phyloP scores from a whole-genome alignment of 1,140 invertebrate genomes.

The Magallana angulata region DNA sequence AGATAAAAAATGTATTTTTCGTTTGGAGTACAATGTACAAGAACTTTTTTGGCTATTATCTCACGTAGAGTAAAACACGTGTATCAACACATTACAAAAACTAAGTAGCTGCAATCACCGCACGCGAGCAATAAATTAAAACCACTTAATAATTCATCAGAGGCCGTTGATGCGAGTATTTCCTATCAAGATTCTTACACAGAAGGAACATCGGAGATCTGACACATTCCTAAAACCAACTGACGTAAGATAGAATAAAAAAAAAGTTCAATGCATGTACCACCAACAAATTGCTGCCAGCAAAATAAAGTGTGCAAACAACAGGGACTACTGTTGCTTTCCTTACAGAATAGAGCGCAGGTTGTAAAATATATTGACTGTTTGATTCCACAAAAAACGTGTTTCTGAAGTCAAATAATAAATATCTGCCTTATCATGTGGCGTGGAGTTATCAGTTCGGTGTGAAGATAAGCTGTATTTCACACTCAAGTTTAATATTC shows the following conservation, averaged over 20 bases:
- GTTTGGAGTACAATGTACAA: no score
- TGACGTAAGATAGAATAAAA: background rate
- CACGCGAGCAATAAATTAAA: conserved; percentile 13
- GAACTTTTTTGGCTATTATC: background rate
- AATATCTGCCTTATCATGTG: background rate
- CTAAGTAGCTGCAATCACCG: background rate
- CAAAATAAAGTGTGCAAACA: conserved; percentile 28
- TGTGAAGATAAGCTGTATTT: background rate
- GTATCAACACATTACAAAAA: conserved; percentile 12
- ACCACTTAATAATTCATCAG: background rate
- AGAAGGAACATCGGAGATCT: background rate
- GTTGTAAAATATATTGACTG: background rate
- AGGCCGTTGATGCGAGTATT: conserved; percentile 5
- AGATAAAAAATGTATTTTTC: no score
- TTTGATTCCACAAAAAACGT: background rate
- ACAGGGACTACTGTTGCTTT: background rate
- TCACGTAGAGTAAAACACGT: background rate
- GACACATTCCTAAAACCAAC: conserved; percentile 7
- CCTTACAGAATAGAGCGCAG: background rate
- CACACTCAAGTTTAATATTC: conserved; percentile 29
- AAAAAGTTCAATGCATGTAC: background rate
- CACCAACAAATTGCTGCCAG: conserved; percentile 34
- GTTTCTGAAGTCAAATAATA: background rate
- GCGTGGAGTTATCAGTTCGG: background rate
- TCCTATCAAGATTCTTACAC: background rate